A percentile compares a stretch with the other conserved stretches of the same genome.
These are phyloP conservation scores for Pseudolaguvia tuberculata DNA, from an alignment of 2,113 vertebrate species.

Conservation along the genomic window DNA sequence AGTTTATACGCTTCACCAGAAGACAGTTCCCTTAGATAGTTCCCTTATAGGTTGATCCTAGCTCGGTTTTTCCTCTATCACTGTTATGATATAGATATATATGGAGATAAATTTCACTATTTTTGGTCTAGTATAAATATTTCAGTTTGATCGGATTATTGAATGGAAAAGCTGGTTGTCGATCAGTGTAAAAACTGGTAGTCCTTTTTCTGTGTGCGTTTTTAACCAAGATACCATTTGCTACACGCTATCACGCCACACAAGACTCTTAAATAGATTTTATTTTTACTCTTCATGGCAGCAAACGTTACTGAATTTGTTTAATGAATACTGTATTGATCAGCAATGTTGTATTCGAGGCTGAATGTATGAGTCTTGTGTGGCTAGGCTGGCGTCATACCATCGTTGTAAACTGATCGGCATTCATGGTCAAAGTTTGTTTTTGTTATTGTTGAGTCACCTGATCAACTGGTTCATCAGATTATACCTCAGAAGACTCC, in stretches of 20 bases:
- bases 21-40: slow-evolving; percentile 13
- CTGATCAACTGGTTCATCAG: background rate
- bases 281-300: background rate
- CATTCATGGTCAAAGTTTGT: background rate
- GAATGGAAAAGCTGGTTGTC: background rate
- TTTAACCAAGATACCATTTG: background rate
- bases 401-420: background rate
- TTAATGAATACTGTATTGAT: too few species aligned
- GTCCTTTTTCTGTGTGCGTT: background rate
- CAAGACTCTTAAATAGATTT: slow-evolving; percentile 22
- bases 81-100: background rate
- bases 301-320: background rate
- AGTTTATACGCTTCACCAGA: slow-evolving; percentile 47
- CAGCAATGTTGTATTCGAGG: background rate
- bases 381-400: slow-evolving; percentile 7
- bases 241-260: background rate
- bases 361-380: slow-evolving; percentile 17
- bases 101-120: background rate
- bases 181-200: slow-evolving; percentile 1
- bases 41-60: slow-evolving; percentile 14
- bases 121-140: slow-evolving; percentile 5
- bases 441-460: background rate
- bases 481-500: slow-evolving; percentile 1
- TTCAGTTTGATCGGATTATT: too few species aligned
- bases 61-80: background rate